Evolutionary conservation across 92 coral and sea anemone species (phyloP), one percentile per base, ranked within the genome.

Genomic region (Ricordea florida): DNA sequence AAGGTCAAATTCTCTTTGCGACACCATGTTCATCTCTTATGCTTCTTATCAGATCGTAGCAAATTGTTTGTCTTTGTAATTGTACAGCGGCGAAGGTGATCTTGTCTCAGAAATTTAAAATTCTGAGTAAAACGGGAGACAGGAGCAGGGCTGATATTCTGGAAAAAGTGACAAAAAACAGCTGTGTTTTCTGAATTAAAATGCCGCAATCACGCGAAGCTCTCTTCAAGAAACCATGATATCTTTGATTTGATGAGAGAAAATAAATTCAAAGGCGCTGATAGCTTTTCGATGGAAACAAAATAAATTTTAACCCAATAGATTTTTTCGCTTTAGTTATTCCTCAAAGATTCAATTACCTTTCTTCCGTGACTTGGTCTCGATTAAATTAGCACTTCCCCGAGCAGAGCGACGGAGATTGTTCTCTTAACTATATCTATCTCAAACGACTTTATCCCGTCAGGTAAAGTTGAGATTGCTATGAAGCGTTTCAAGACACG

Each of bases 401-500:
- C n/a, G 14, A n/a, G 11, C 29, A 22, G n/a, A 16, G 58, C 5
- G 2, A 8, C 32, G 40, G 66, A 33, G 16, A 10, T 37, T 28
- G 37, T 70, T 55, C 32, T 6, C n/a, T 18, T 10, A 40, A 27
- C 53, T 70, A 9, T 37, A 16, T 51, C 66, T 14, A 51, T 27
- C 43, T 53, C 21, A 3, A 38, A 21, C 29, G 28, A 53, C 31
- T 70, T 70, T 53, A 10, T 28, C 77, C 14, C n/a, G 42, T 40
- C 45, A 55, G 77, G 36, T 70, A 70, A 70, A 63, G 64, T 70
- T 70, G 77, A 57, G 51, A 26, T 21, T 18, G 38, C 35, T 38
- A 50, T 51, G 65, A 52, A 63, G 41, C 43, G 10, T 73, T 58
- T 32, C 18, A 64, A 40, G 49, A 50, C 49, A 28, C 41, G 64